Percentiles rank a stretch among this genome's conserved stretches.
Conservation (phyloP, 2,888 invertebrate species). For the Phytoseiulus persimilis region DNA sequence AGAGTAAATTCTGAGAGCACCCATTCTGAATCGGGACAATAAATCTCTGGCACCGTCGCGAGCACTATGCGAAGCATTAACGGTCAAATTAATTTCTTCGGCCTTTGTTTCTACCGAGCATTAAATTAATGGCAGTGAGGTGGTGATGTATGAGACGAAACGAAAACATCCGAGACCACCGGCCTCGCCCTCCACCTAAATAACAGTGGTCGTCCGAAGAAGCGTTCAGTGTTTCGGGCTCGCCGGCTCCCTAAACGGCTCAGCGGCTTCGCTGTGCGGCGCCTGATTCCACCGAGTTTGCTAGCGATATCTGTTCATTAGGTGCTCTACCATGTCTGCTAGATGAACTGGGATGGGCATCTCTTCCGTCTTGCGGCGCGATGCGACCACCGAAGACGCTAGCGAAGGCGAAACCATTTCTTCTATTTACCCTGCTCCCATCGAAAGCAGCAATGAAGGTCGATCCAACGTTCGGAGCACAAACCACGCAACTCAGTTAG, state of each 20-base stretch:
- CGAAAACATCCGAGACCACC: background rate
- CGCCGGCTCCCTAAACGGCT: background rate
- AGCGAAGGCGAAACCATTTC: background rate
- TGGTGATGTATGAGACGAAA: background rate
- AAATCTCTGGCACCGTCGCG: background rate
- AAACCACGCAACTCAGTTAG: no score
- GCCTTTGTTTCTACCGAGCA: background rate
- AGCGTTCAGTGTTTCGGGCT: background rate
- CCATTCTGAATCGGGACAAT: background rate
- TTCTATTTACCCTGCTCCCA: background rate
- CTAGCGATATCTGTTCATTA: background rate
- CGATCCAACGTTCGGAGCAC: background rate
- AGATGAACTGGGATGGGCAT: background rate
- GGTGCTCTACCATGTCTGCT: slow-evolving; percentile 5
- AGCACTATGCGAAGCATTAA: background rate
- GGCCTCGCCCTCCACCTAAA: slow-evolving; percentile 5
- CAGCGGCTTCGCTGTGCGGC: background rate
- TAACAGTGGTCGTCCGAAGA: background rate
- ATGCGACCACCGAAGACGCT: background rate
- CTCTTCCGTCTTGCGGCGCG: background rate
- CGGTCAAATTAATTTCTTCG: background rate
- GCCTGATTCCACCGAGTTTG: background rate
- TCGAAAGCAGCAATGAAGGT: background rate
- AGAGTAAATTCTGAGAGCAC: background rate
- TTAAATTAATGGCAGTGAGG: background rate